Conservation (phyloP, 2,888 invertebrate genomes). For the Pristionchus entomophagus region DNA sequence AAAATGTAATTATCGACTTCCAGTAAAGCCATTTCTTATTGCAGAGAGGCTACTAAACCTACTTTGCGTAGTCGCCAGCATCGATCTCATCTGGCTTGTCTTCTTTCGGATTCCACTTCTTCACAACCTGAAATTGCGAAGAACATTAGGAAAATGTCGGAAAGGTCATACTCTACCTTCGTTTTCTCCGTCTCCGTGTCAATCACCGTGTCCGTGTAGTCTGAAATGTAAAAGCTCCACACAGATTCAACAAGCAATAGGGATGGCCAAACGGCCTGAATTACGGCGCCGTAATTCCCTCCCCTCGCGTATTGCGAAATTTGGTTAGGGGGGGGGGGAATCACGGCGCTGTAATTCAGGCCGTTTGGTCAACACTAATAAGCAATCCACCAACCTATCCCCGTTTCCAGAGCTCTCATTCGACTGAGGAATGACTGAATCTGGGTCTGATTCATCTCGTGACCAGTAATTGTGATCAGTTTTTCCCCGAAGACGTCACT, state of each 20-base stretch:
- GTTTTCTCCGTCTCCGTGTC: constrained; percentile 39
- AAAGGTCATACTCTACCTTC: neutral
- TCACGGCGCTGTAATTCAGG: no score
- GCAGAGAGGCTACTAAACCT: no score
- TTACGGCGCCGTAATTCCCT: no score
- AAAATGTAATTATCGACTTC: neutral
- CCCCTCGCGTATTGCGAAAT: no score
- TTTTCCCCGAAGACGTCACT: constrained; percentile 74
- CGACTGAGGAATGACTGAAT: constrained; percentile 69
- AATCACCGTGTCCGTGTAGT: constrained; percentile 36
- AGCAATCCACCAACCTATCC: constrained; percentile 42
- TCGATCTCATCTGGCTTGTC: constrained; percentile 61
- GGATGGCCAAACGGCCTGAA: no score
- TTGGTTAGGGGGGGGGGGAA: no score
- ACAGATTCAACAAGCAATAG: neutral
- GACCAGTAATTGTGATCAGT: constrained; percentile 71
- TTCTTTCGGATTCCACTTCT: constrained; percentile 51
- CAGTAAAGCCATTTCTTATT: neutral
- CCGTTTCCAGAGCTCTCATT: constrained; percentile 59
- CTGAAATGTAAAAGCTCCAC: neutral
- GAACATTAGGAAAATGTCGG: neutral
- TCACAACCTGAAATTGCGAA: neutral
- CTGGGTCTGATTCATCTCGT: constrained; percentile 71
- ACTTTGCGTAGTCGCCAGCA: constrained; percentile 57
- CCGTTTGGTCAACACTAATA: no score